phyloP scores from a whole-genome alignment of 2,113 vertebrate genomes.

The Spea bombifrons region DNA sequence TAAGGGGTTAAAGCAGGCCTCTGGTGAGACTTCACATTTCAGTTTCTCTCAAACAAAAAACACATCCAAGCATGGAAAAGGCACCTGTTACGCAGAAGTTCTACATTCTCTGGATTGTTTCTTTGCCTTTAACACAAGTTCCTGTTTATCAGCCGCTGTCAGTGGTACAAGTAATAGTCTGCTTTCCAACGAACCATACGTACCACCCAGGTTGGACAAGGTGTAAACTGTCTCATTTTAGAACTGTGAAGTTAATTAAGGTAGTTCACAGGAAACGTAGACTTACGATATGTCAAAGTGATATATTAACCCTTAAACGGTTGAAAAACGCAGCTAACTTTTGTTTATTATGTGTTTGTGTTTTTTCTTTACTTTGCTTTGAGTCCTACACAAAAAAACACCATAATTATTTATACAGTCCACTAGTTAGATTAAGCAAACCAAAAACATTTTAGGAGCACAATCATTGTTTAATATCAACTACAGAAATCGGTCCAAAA shows the following conservation, averaged over 20 bases:
- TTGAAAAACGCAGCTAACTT: too few relatives aligned
- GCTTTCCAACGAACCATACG: not conserved
- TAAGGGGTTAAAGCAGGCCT: not conserved
- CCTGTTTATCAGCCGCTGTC: not conserved
- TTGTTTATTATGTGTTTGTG: too few relatives aligned
- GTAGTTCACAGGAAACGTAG: too few relatives aligned
- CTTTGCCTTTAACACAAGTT: constrained; percentile 11
- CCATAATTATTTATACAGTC: too few relatives aligned
- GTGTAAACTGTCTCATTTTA: not conserved
- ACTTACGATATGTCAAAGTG: too few relatives aligned
- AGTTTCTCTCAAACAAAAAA: not conserved
- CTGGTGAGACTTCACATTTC: not conserved
- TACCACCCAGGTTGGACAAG: not conserved
- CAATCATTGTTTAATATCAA: too few relatives aligned
- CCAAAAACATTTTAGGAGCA: too few relatives aligned
- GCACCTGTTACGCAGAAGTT: constrained; percentile 23
- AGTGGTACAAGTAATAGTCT: not conserved
- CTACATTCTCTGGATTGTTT: constrained; percentile 27
- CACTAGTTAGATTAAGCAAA: too few relatives aligned
- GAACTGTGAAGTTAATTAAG: not conserved
- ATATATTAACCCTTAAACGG: too few relatives aligned
- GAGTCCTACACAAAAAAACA: too few relatives aligned
- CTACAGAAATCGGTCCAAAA: too few relatives aligned
- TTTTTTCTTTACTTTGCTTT: too few relatives aligned
- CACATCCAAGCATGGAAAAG: not conserved